Percentiles rank a stretch among this genome's conserved stretches.
These are phyloP conservation scores for Nasonia giraulti DNA, from an alignment of 1,140 invertebrate species.

Conservation along the genomic window DNA sequence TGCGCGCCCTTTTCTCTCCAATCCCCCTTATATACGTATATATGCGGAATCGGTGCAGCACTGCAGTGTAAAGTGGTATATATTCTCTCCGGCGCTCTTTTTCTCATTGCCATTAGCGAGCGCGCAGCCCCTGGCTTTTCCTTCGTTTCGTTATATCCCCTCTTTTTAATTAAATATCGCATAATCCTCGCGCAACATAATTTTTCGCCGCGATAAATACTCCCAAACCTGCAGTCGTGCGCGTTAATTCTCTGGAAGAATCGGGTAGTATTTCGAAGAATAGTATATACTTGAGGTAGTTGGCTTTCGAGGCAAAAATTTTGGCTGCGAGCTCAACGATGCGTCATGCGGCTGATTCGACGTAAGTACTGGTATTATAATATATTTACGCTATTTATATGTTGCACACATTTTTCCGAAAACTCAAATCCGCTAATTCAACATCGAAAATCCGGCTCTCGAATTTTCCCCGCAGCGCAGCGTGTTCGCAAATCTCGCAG, in stretches of 20 bases:
- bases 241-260: neutral
- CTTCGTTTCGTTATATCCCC: neutral
- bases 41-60: neutral
- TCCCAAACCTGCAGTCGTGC: neutral
- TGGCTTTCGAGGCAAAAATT: slow-evolving; percentile 33
- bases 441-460: neutral
- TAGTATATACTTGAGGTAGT: neutral
- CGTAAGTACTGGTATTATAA: neutral
- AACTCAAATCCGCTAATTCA: neutral
- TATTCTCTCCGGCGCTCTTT: neutral
- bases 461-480: too few relatives aligned
- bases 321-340: neutral
- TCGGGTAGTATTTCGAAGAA: neutral
- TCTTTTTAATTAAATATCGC: neutral
- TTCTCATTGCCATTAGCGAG: neutral
- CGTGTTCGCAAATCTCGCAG: too few relatives aligned
- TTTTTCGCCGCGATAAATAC: neutral
- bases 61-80: neutral
- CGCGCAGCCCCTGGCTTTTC: neutral
- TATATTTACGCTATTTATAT: too few relatives aligned
- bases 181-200: neutral
- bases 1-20: neutral
- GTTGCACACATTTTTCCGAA: neutral
- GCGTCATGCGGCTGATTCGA: slow-evolving; percentile 12
- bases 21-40: neutral